Percentiles rank a stretch among this genome's conserved stretches.
phyloP scores from a whole-genome alignment of 2,797 vertebrate genomes.

The Ptychadena robeensis region DNA sequence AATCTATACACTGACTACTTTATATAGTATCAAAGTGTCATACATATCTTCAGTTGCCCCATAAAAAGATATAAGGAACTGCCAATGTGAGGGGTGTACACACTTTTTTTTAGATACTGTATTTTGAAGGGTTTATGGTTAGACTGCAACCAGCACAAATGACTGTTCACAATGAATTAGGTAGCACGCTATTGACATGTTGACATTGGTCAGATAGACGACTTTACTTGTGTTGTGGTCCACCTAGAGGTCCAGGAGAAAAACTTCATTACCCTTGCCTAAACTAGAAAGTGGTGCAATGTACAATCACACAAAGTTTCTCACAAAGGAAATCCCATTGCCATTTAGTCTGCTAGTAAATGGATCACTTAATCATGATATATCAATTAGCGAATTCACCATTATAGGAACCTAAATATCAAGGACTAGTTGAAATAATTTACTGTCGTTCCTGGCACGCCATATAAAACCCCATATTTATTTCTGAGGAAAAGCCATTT shows the following conservation, averaged over 20 bases:
- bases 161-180: not conserved
- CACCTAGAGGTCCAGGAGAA: not conserved
- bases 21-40: too few relatives aligned
- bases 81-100: too few relatives aligned
- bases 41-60: too few relatives aligned
- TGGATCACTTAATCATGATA: constrained; percentile 3
- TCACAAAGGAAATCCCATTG: not conserved
- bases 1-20: too few relatives aligned
- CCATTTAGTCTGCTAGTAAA: not conserved
- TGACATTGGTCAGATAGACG: too few relatives aligned
- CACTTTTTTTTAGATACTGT: too few relatives aligned
- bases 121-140: too few relatives aligned
- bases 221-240: too few relatives aligned
- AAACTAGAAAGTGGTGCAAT: not conserved
- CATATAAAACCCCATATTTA: constrained; percentile 40
- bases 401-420: constrained; percentile 13
- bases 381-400: constrained; percentile 7
- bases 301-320: not conserved
- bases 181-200: not conserved
- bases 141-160: too few relatives aligned
- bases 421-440: not conserved
- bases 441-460: not conserved
- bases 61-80: too few relatives aligned
- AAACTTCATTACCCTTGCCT: not conserved
- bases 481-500: constrained; percentile 24